Conservation (phyloP, 1,140 invertebrate genomes). For the Argopecten irradians region DNA sequence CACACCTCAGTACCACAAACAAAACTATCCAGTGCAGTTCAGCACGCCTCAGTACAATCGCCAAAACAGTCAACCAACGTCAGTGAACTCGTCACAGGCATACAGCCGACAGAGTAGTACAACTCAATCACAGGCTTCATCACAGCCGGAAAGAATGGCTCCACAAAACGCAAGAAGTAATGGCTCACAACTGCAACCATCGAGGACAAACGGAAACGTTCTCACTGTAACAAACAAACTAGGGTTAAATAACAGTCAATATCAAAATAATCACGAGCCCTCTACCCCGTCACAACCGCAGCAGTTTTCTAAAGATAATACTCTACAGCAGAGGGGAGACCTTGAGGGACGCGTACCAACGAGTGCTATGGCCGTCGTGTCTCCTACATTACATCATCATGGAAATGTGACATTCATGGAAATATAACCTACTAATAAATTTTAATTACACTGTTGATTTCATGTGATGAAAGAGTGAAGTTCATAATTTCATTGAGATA, state of each 20-base stretch:
- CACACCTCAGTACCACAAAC: constrained; percentile 25
- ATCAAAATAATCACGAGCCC: constrained; percentile 22
- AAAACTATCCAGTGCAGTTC: constrained; percentile 19
- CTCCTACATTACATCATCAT: constrained; percentile 59
- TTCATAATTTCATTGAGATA: too few species aligned
- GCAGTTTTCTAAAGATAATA: constrained; percentile 31
- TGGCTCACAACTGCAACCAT: neutral
- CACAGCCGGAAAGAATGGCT: neutral
- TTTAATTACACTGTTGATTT: neutral
- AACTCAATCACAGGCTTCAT: constrained; percentile 23
- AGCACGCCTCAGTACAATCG: neutral
- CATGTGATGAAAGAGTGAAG: too few species aligned
- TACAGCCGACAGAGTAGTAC: constrained; percentile 38
- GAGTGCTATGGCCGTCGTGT: constrained; percentile 58
- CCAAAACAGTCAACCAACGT: neutral
- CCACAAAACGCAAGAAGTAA: constrained; percentile 35
- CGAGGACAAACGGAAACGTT: neutral
- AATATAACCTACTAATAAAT: constrained; percentile 39
- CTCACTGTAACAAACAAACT: neutral
- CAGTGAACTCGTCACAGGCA: neutral
- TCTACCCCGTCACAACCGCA: constrained; percentile 27
- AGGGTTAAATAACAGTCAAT: neutral
- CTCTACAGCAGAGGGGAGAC: neutral
- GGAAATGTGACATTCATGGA: constrained; percentile 49
- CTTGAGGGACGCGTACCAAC: neutral